phyloP scores from a whole-genome alignment of 2,113 vertebrate species.

The Chlorodrepanis virens region DNA sequence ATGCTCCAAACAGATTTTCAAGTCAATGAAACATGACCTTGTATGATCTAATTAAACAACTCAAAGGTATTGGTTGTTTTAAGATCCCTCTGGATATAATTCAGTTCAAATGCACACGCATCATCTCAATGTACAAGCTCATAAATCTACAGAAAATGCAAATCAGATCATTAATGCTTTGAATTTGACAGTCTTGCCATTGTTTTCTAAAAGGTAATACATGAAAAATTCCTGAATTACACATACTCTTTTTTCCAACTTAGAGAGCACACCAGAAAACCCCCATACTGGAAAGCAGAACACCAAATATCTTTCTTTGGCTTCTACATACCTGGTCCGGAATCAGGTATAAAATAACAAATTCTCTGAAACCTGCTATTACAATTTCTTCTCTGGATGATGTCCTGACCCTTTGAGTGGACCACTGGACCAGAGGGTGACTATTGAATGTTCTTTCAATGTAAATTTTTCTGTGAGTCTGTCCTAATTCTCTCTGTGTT shows the following conservation, averaged over 20 bases:
- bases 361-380: background rate
- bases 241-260: background rate
- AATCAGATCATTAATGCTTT: constrained; percentile 44
- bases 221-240: background rate
- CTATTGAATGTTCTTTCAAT: background rate
- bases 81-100: constrained; percentile 33
- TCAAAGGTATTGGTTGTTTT: constrained; percentile 27
- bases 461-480: background rate
- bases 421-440: background rate
- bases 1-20: constrained; percentile 44
- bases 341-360: background rate
- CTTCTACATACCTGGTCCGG: background rate
- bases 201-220: background rate
- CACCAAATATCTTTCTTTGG: background rate
- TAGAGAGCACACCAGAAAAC: background rate
- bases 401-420: background rate
- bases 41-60: constrained; percentile 40
- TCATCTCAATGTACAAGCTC: constrained; percentile 18
- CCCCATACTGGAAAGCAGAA: background rate
- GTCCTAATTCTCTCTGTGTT: background rate
- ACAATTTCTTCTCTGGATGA: background rate
- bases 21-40: constrained; percentile 48
- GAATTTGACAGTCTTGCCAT: background rate
- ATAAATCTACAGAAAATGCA: constrained; percentile 47
- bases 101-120: constrained; percentile 8